Evolutionary conservation across 30 jellyfish, hydroid and myxozoan species (phyloP).

Genomic region (Chironex yamaguchii): DNA sequence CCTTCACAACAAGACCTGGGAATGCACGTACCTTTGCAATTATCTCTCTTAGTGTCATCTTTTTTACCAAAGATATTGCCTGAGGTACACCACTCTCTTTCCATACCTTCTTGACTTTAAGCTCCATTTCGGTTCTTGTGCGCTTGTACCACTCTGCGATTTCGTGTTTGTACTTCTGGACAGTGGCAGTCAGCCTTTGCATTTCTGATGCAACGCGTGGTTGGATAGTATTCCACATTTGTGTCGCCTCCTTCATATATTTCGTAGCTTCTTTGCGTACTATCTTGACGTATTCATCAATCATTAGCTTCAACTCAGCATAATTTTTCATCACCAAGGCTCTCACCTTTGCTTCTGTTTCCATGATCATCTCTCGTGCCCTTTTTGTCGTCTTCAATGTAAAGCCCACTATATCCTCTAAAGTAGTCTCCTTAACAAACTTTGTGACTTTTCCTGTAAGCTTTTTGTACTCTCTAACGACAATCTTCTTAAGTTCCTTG

Average conservation of each 20-base stretch:
- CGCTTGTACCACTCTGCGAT: too few relatives aligned
- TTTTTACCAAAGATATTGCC: neutral
- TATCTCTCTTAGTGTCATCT: neutral
- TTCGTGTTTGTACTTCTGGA: too few relatives aligned
- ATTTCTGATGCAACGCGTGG: conserved; percentile 8
- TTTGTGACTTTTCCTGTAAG: conserved; percentile 27
- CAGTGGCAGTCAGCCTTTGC: too few relatives aligned
- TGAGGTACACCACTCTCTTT: neutral
- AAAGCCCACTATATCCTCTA: conserved; percentile 69
- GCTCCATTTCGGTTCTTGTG: too few relatives aligned
- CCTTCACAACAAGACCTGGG: neutral
- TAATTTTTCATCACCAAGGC: conserved; percentile 46
- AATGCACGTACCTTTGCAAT: neutral
- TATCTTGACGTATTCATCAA: neutral
- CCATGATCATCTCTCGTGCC: conserved; percentile 47
- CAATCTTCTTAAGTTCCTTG: conserved; percentile 16
- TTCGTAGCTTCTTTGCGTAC: neutral
- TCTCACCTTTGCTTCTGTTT: conserved; percentile 23
- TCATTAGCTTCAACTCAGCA: conserved; percentile 20
- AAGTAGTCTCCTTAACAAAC: conserved; percentile 57
- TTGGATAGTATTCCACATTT: too few relatives aligned
- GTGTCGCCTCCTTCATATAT: neutral
- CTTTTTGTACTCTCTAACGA: conserved; percentile 28
- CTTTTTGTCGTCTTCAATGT: conserved; percentile 18
- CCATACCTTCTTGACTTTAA: too few relatives aligned